Evolutionary conservation across 2,888 invertebrate species (phyloP).

Genomic region (Nephrotoma guestfalica): DNA sequence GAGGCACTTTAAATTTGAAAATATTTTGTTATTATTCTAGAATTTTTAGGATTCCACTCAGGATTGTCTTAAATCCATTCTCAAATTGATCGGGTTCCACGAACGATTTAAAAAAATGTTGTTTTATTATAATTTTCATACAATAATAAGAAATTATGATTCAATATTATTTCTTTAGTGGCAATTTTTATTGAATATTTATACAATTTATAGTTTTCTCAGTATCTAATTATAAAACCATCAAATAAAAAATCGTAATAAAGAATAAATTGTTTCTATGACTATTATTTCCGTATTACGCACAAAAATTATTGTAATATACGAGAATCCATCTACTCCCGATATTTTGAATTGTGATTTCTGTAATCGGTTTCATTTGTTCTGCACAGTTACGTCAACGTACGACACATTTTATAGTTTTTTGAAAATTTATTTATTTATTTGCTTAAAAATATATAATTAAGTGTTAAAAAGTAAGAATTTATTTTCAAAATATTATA

Average conservation of each 20-base stretch:
- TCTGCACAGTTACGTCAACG: neutral
- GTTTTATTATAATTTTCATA: neutral
- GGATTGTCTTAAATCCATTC: neutral
- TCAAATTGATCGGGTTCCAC: neutral
- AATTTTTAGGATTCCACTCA: neutral
- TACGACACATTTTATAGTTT: neutral
- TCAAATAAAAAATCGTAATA: neutral
- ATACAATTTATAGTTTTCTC: neutral
- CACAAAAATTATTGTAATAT: neutral
- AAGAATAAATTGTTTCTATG: neutral
- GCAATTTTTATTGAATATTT: neutral
- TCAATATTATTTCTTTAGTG: neutral
- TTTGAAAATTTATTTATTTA: neutral
- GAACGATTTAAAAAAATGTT: neutral
- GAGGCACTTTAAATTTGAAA: neutral
- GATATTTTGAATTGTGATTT: neutral
- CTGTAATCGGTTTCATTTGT: neutral
- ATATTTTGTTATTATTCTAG: neutral
- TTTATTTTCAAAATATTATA: neutral
- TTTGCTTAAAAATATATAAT: neutral
- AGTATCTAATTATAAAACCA: neutral
- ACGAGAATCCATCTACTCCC: neutral
- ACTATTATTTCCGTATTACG: neutral
- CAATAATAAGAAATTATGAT: neutral
- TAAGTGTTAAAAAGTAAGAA: neutral